Percentiles rank a stretch among this genome's conserved stretches.
Conservation (phyloP, 1,140 invertebrate genomes). For the Acyrthosiphon pisum region DNA sequence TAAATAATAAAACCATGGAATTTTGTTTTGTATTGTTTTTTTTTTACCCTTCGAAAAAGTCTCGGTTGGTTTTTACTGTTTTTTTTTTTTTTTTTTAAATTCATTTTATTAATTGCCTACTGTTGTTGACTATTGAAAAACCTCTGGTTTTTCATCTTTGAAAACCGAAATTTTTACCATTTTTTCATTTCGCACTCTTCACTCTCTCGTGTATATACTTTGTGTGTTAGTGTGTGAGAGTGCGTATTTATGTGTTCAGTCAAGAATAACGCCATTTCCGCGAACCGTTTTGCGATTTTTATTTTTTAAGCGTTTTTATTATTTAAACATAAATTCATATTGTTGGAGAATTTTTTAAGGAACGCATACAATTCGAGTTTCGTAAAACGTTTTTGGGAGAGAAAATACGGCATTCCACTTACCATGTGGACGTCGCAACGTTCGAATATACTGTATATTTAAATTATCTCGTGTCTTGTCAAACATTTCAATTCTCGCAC, state of each 20-base stretch:
- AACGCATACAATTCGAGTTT: neutral
- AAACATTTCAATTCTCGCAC: neutral
- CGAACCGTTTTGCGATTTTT: neutral
- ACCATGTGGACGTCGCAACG: neutral
- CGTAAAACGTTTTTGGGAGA: neutral
- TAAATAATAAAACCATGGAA: neutral
- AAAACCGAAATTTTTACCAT: neutral
- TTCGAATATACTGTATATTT: neutral
- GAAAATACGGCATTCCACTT: neutral
- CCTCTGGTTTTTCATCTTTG: neutral
- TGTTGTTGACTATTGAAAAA: constrained; percentile 13
- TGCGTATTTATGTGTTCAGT: neutral
- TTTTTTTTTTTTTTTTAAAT: constrained; percentile 16
- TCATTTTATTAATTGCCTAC: neutral
- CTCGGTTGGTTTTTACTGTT: neutral
- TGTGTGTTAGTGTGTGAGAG: neutral
- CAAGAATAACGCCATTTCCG: neutral
- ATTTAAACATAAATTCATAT: constrained; percentile 26
- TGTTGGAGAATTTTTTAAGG: neutral
- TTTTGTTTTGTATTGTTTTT: neutral
- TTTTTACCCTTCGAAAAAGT: neutral
- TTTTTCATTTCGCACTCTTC: neutral
- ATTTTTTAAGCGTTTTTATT: neutral
- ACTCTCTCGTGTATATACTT: too few species aligned
- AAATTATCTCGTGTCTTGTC: neutral